Conservation (phyloP, 2,888 invertebrate genomes). For the Diloba caeruleocephala region DNA sequence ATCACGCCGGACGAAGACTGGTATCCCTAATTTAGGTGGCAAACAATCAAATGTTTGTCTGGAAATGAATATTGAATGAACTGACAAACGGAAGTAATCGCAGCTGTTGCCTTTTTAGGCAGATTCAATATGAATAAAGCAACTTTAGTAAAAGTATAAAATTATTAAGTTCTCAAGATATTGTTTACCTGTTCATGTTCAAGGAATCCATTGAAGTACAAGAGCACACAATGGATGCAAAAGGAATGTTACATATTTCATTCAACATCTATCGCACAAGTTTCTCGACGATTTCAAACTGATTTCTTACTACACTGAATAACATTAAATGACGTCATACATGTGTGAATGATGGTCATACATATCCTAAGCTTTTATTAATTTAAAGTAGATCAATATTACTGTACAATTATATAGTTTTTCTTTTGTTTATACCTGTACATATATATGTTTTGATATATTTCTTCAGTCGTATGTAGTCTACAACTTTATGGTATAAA, state of each 20-base stretch:
- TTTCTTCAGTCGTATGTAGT: too few relatives aligned
- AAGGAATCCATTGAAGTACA: conserved; percentile 42
- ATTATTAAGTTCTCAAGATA: conserved; percentile 24
- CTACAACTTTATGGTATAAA: too few relatives aligned
- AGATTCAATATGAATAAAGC: conserved; percentile 26
- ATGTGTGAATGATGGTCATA: conserved; percentile 22
- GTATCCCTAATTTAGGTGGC: conserved; percentile 41
- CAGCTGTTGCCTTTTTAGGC: conserved; percentile 25
- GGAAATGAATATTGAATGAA: conserved; percentile 46
- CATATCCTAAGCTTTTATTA: conserved; percentile 20
- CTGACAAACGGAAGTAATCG: conserved; percentile 42
- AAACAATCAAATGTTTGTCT: conserved; percentile 46
- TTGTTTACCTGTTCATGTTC: conserved; percentile 29
- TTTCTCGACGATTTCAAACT: conserved; percentile 45
- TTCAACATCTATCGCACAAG: conserved; percentile 42
- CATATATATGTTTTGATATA: too few relatives aligned
- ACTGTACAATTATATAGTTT: too few relatives aligned
- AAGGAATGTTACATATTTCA: conserved; percentile 51
- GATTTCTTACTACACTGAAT: conserved; percentile 46
- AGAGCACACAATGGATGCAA: conserved; percentile 43
- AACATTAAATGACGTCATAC: conserved; percentile 49
- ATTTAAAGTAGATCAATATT: conserved; percentile 1
- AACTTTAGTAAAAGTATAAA: conserved; percentile 24
- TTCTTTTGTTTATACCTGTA: too few relatives aligned
- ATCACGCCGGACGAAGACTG: conserved; percentile 31